A percentile compares a stretch with the other conserved stretches of the same genome.
Conservation (phyloP, 2,888 invertebrate species). For the Heteromyza rotundicornis region DNA sequence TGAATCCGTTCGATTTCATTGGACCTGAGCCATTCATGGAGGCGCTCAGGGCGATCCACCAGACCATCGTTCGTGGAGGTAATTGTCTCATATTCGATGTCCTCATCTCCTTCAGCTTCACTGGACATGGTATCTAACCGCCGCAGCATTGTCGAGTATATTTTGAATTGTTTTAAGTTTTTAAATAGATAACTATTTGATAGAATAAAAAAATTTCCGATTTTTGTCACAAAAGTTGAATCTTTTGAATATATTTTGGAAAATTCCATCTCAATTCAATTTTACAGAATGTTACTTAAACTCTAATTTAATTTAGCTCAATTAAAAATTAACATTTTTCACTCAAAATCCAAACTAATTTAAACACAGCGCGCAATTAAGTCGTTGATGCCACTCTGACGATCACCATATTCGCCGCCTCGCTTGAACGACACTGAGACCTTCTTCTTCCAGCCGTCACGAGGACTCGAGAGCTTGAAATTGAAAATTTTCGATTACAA, state of each 20-base stretch:
- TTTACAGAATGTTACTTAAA: too few relatives aligned
- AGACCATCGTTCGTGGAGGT: constrained; percentile 39
- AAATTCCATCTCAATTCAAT: too few relatives aligned
- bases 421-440: constrained; percentile 56
- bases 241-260: too few relatives aligned
- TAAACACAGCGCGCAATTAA: constrained; percentile 57
- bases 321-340: neutral
- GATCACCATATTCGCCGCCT: constrained; percentile 62
- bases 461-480: constrained; percentile 55
- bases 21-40: constrained; percentile 53
- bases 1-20: constrained; percentile 50
- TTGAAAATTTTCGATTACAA: neutral
- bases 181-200: neutral
- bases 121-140: neutral
- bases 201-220: neutral
- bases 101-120: constrained; percentile 24
- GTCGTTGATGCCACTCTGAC: constrained; percentile 56
- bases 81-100: constrained; percentile 46
- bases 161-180: too few relatives aligned
- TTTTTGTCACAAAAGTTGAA: too few relatives aligned
- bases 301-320: too few relatives aligned
- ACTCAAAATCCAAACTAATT: constrained; percentile 18
- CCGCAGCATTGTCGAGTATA: too few relatives aligned
- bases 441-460: constrained; percentile 60
- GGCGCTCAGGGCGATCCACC: constrained; percentile 40